Conservation (phyloP, 1,140 invertebrate species). For the Tribolium madens region DNA sequence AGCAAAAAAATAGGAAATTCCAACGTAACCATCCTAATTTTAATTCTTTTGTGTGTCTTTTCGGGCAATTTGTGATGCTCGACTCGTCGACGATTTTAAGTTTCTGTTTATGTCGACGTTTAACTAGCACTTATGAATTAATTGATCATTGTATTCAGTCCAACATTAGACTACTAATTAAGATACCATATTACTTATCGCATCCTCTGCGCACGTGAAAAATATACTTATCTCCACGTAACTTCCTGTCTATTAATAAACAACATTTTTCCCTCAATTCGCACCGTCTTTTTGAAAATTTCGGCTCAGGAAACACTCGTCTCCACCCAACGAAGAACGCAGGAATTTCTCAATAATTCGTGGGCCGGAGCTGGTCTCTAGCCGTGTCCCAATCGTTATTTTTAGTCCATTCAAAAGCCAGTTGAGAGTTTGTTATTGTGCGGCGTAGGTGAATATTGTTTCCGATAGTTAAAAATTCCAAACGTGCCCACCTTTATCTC, state of each 20-base stretch:
- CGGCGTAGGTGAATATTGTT: conserved; percentile 28
- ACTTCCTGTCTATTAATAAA: conserved; percentile 38
- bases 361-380: not conserved
- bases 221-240: conserved; percentile 42
- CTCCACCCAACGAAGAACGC: too few relatives aligned
- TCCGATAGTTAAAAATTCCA: conserved; percentile 49
- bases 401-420: conserved; percentile 28
- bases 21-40: conserved; percentile 1
- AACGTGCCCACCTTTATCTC: conserved; percentile 53
- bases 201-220: conserved; percentile 41
- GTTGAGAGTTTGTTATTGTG: conserved; percentile 32
- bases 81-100: conserved; percentile 6
- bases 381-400: conserved; percentile 12
- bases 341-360: conserved; percentile 16
- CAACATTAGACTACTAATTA: conserved; percentile 43
- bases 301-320: not conserved
- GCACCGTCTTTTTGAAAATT: too few relatives aligned
- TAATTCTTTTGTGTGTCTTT: conserved; percentile 16
- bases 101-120: conserved; percentile 26
- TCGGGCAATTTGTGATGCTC: conserved; percentile 5
- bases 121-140: conserved; percentile 37
- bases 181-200: conserved; percentile 43
- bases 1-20: conserved; percentile 34
- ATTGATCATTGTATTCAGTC: conserved; percentile 42
- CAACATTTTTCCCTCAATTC: not conserved